Conservation (phyloP, 2,113 vertebrate species). For the Rhynchopsitta pachyrhyncha region DNA sequence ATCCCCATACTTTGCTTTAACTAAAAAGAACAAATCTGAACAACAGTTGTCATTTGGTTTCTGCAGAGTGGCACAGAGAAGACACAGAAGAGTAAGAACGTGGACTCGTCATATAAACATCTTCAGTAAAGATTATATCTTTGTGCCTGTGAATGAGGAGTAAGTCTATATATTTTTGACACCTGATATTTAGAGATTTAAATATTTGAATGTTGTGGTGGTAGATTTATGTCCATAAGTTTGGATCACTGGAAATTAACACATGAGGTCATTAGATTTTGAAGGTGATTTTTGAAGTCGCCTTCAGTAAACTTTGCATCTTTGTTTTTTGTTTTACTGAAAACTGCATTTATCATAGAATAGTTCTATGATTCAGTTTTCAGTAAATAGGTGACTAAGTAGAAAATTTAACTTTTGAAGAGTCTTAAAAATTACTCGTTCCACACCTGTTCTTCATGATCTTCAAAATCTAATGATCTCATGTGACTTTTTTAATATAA, state of each 20-base stretch:
- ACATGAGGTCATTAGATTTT: neutral
- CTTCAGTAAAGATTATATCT: slow-evolving; percentile 95
- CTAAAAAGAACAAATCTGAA: neutral
- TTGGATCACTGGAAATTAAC: neutral
- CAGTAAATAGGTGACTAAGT: neutral
- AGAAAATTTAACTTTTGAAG: neutral
- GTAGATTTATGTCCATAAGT: neutral
- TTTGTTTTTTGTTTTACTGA: neutral
- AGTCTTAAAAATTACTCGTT: neutral
- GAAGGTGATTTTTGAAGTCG: neutral
- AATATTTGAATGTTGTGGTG: neutral
- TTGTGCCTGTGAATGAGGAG: slow-evolving; percentile 98
- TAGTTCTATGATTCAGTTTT: neutral
- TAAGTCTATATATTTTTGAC: slow-evolving; percentile 73
- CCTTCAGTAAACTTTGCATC: neutral
- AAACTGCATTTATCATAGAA: neutral
- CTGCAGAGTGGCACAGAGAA: slow-evolving; percentile 81
- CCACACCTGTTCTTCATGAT: neutral
- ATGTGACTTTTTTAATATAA: neutral
- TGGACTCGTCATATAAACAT: slow-evolving; percentile 97
- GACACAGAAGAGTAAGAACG: slow-evolving; percentile 92
- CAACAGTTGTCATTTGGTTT: neutral
- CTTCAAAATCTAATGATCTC: neutral
- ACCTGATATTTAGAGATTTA: neutral
- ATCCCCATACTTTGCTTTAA: neutral